Evolutionary conservation across 2,888 invertebrate genomes (phyloP), one percentile per base, ranked within the genome.

Genomic region (Xestia c-nigrum): DNA sequence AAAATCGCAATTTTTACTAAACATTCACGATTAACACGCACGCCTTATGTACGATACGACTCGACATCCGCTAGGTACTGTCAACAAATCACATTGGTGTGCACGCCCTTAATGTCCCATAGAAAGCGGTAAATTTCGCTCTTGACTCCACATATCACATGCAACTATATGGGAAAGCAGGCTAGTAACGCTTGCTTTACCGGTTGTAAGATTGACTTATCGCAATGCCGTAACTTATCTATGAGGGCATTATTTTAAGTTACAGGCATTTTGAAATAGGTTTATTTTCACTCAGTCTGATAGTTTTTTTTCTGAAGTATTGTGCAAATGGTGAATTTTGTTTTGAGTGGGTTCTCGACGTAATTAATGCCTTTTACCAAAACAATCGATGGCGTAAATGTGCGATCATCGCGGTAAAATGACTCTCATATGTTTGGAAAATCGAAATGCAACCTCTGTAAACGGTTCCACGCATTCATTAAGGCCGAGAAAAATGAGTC

Each of bases 71-170:
- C 43, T 38, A 64, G 43, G 24, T 38, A 85, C 46, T 70, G 24
- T 72, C 69, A 74, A 64, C 64, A 71, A 85, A 75, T 66, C 50
- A 1, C 24, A 64, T 66, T 66, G 19, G 64, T 73, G 47, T 65
- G 38, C 52, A 74, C 38, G 84, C 88, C 87, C 87, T 86, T 88
- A 86, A 88, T 86, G 43, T 76, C 21, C 46, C 59, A 47, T 87
- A 85, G 87, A 87, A 87, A 87, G 89, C 78, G 14, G 59, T 77
- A 68, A 85, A 87, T 88, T 79, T 88, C 85, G 73, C 82, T 77
- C 66, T 72, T 77, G 79, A 74, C 75, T 64, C 75, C 78, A 85
- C 70, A 82, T 83, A 74, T 80, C 40, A 75, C 70, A 70, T 76
- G 77, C 61, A 71, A 80, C 61, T 74, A 31, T 77, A 74, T 63